phyloP scores from a whole-genome alignment of 2,888 invertebrate genomes.

The Calliphora vomitoria region DNA sequence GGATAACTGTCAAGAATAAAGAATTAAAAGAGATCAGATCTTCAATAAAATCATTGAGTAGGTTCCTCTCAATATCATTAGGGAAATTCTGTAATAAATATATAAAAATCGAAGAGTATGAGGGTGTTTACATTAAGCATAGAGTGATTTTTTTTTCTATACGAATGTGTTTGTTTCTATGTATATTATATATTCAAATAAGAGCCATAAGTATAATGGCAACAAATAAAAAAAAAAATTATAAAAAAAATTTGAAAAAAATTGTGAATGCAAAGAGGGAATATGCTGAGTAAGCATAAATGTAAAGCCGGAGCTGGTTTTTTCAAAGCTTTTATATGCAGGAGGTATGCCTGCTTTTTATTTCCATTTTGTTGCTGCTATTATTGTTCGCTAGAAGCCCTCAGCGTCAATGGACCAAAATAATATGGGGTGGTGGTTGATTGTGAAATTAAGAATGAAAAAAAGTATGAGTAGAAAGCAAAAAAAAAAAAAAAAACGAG shows the following conservation, averaged over 20 bases:
- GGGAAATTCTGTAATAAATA: conserved; percentile 44
- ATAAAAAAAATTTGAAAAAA: conserved; percentile 10
- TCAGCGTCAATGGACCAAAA: conserved; percentile 83
- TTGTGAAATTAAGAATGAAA: conserved; percentile 68
- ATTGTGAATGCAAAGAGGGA: conserved; percentile 66
- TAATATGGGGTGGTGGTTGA: conserved; percentile 77
- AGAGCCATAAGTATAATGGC: conserved; percentile 72
- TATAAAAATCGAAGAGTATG: conserved; percentile 57
- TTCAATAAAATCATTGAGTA: too few relatives aligned
- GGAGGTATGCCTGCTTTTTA: conserved; percentile 66
- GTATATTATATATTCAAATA: conserved; percentile 67
- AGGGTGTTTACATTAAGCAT: conserved; percentile 75
- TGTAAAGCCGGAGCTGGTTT: conserved; percentile 52
- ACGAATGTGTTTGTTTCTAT: conserved; percentile 24
- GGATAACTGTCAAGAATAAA: too few relatives aligned
- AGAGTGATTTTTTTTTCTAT: conserved; percentile 68
- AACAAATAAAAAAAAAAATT: conserved; percentile 46
- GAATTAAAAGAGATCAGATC: too few relatives aligned
- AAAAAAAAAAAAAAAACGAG: conserved; percentile 27
- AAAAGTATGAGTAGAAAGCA: conserved; percentile 27
- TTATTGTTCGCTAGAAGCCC: conserved; percentile 75
- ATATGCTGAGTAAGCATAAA: conserved; percentile 71
- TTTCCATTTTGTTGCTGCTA: conserved; percentile 57
- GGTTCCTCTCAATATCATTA: background rate
- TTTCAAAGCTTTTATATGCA: conserved; percentile 59